Conservation (phyloP, 2,113 vertebrate genomes). For the Dendrocopos noguchii region DNA sequence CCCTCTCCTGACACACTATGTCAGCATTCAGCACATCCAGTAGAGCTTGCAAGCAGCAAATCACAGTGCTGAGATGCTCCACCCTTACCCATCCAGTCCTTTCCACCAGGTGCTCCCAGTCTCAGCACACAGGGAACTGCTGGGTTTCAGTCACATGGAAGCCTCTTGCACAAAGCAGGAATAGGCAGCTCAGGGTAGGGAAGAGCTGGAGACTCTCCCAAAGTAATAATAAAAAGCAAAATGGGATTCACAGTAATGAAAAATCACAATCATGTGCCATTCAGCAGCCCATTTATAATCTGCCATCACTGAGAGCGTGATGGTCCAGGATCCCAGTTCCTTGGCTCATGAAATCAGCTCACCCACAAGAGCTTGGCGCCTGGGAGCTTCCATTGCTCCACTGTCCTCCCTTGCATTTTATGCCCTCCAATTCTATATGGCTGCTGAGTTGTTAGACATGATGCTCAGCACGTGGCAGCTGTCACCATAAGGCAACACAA, state of each 20-base stretch:
- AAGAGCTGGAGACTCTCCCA: neutral
- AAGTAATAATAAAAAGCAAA: neutral
- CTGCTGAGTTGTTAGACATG: neutral
- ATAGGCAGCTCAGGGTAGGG: neutral
- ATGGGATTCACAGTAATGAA: neutral
- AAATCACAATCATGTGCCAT: neutral
- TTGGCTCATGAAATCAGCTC: neutral
- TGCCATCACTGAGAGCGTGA: neutral
- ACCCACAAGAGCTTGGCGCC: too few species aligned
- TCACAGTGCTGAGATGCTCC: neutral
- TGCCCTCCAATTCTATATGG: fast-evolving
- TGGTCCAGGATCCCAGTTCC: neutral
- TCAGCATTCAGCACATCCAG: neutral
- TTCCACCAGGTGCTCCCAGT: neutral
- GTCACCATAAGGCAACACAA: neutral
- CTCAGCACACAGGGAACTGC: neutral
- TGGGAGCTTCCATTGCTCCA: neutral
- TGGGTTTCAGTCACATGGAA: neutral
- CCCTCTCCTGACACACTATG: neutral
- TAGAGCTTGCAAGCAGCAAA: neutral
- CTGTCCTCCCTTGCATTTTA: neutral
- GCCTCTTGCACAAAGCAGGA: neutral
- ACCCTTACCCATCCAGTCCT: neutral
- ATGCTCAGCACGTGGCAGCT: neutral
- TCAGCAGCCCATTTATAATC: neutral